Base-by-base conservation (phyloP, 2,888 invertebrate genomes). In the Diabrotica balteata region DNA sequence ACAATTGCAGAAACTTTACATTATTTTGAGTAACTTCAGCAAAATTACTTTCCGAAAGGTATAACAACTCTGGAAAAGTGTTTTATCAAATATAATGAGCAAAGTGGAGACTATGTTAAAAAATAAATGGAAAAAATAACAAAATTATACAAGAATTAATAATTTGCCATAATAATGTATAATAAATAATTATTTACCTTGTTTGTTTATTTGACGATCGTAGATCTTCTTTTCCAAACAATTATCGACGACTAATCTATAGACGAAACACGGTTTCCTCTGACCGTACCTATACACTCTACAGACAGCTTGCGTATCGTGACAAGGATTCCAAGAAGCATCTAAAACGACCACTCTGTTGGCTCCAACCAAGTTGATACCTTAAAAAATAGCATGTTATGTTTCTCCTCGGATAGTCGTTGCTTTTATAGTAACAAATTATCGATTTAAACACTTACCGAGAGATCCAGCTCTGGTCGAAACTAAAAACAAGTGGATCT, bases 291-390 rank as follows among this genome's bases (percentile, higher is more conserved):
- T 88, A 82, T 96, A 96, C 51, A 98, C 97, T 75, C 98, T 87
- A 83, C 98, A 98, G 10, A 99, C 97, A 45, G 98, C 98, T 86
- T 96, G 96, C 0, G 96, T 95, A 81, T 98, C 98, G 80, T 99
- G 98, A 81, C 98, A 98, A 1, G 98, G 98, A 86, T 99, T 99
- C 98, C 98, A 99, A 50, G 96, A 97, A 10, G 98, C 98, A 83
- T 99, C 99, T 80, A 98, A 93, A 59, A 99, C 97, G 52, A 98
- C 93, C 7, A 98, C 98, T 46, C 99, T 88, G 85, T 98, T 98
- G 0, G 99, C 99, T 11, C 98, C 97, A 22, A 97, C 94, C 71
- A 99, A 88, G 86, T 99, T 99, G 73, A 99, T 98, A 8, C 99
- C 99, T 57, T 8, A 57, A 57, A 44, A 17, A 47, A 47, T 47